Conservation (phyloP, 2,888 invertebrate genomes). For the Tetropium fuscum region DNA sequence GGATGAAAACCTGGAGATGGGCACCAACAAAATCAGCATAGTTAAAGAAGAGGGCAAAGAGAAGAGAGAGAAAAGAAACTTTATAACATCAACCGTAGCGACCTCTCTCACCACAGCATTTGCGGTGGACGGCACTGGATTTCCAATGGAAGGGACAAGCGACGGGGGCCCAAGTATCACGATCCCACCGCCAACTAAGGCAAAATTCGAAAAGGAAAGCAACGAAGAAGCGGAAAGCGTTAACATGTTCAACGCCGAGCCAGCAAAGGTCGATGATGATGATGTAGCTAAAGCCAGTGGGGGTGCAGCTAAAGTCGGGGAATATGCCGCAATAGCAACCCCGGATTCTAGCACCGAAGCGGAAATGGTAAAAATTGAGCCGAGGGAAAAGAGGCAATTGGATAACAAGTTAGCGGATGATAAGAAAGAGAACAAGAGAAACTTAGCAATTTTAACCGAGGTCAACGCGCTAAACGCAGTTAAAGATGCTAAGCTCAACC, state of each 20-base stretch:
- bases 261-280: constrained; percentile 3
- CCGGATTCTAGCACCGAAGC: constrained; percentile 22
- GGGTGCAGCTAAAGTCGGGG: too few relatives aligned
- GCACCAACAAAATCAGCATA: constrained; percentile 46
- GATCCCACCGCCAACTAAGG: not conserved
- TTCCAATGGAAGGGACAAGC: not conserved
- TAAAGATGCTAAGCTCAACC: not conserved
- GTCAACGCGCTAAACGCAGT: not conserved
- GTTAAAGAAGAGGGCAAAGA: constrained; percentile 35
- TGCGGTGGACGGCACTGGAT: not conserved
- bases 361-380: constrained; percentile 1
- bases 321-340: too few relatives aligned
- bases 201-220: constrained; percentile 1
- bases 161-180: not conserved
- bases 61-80: constrained; percentile 25
- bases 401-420: not conserved
- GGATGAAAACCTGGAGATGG: constrained; percentile 49
- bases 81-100: not conserved
- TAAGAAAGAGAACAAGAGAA: not conserved
- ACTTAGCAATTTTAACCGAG: not conserved
- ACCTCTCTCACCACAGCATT: not conserved
- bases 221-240: constrained; percentile 11
- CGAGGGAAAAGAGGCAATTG: constrained; percentile 7
- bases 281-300: too few relatives aligned
- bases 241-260: not conserved